Conservation (phyloP, 1,140 invertebrate genomes). For the Melanaphis sacchari region DNA sequence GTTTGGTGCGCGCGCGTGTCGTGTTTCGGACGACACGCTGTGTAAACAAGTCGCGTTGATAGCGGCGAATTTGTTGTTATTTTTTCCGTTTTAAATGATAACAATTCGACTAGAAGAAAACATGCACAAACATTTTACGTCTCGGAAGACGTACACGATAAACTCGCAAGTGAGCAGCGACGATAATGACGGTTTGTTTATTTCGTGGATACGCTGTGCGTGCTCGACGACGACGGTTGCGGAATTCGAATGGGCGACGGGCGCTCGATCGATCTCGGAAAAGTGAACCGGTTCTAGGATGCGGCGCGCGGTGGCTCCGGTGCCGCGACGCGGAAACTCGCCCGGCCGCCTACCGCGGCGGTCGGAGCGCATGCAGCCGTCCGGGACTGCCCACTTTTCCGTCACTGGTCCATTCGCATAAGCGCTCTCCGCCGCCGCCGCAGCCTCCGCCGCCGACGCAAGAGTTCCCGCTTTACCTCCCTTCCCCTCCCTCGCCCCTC, state of each 20-base stretch:
- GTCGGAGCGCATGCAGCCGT: background rate
- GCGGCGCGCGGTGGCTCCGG: background rate
- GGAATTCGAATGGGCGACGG: too few relatives aligned
- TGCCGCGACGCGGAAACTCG: background rate
- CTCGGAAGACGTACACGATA: background rate
- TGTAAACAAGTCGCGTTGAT: background rate
- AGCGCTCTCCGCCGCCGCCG: background rate
- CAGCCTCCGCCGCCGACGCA: background rate
- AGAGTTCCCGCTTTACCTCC: background rate
- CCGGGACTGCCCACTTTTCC: slow-evolving; percentile 37
- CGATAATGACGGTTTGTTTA: background rate
- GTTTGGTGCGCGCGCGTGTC: background rate
- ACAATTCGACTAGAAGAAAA: background rate
- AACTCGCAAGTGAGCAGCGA: background rate
- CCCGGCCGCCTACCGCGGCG: background rate
- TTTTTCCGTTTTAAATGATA: background rate
- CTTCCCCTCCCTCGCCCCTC: background rate
- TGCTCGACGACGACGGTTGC: background rate
- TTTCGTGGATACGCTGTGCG: background rate
- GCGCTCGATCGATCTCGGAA: slow-evolving; percentile 3
- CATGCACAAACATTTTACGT: background rate
- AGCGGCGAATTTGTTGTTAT: background rate
- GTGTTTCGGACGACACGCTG: background rate
- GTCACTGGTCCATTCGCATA: background rate
- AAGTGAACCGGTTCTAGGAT: slow-evolving; percentile 34